Conservation (phyloP, 2,888 invertebrate species). For the Idaea biselata region DNA sequence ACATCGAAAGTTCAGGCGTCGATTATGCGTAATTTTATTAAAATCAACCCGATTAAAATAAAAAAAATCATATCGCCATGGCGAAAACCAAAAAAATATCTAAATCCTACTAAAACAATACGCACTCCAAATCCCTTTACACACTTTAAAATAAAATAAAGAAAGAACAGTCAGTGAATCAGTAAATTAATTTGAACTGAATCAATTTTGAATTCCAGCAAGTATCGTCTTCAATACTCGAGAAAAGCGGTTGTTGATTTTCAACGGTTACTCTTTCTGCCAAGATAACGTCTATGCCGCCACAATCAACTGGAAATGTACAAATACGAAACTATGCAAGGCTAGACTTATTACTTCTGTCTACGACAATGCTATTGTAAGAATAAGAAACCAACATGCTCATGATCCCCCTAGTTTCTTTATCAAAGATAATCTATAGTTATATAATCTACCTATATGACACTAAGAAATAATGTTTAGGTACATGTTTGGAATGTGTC, state of each 20-base stretch:
- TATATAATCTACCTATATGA: not conserved
- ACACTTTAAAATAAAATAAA: no score
- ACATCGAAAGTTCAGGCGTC: no score
- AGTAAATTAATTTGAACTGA: no score
- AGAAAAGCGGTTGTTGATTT: not conserved
- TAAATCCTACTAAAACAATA: no score
- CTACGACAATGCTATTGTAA: not conserved
- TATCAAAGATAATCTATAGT: not conserved
- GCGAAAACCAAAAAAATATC: no score
- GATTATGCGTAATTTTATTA: no score
- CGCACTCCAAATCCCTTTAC: no score
- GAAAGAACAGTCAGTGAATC: no score
- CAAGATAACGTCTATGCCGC: not conserved
- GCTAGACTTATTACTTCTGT: not conserved
- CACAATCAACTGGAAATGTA: not conserved
- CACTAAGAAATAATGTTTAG: no score
- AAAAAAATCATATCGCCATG: no score
- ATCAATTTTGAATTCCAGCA: not conserved
- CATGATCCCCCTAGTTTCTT: not conserved
- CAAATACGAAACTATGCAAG: not conserved
- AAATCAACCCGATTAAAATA: no score
- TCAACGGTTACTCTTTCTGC: not conserved
- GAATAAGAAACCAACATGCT: not conserved
- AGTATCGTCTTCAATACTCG: not conserved
- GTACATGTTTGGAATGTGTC: no score